Base-by-base conservation (phyloP, 2,888 invertebrate species). In the Pollenia angustigena region DNA sequence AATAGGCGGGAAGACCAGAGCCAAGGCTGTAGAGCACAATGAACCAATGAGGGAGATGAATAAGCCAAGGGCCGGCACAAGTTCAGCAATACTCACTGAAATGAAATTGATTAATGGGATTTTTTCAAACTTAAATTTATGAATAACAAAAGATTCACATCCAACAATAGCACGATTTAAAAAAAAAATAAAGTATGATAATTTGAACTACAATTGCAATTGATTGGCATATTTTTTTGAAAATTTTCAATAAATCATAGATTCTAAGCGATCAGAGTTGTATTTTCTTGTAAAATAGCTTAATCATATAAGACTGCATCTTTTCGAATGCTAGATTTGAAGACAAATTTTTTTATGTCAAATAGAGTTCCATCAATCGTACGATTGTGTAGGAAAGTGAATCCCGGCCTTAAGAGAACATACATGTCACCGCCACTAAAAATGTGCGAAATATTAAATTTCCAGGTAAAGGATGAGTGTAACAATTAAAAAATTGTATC, bases 21-120 rank as follows among this genome's bases (percentile, higher is more conserved):
- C 98, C 87, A 99, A 93, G 0, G 97, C 96, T 7, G 98, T 97
- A 89, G 97, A 97, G 91, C 98, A 97, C 0, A 98, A 95, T 0
- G 98, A 97, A 7, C 99, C 99, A 42, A 99, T 97, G 87, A 99
- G 93, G 0, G 98, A 98, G 89, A 99, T 98, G 93, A 98, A 97
- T 1, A 97, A 94, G 3, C 96, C 96, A 87, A 99, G 94, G 89
- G 97, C 95, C 0, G 98, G 98, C 82, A 99, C 97, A 1, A 96
- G 94, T 91, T 97, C 97, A 0, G 98, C 98, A 88, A 98, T 93
- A 11, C 95, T 93, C 94, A 98, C 98, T 98, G 94, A 18, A 94
- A 94, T 18, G 14, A 18, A 14, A 10, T 18, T 64, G 72, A 46
- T 54, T 11, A 46, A 40, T 32, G 32, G 6, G 6, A n/a, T 14